Base-by-base conservation (phyloP, 1,140 invertebrate species). In the Reticulitermes speratus region DNA sequence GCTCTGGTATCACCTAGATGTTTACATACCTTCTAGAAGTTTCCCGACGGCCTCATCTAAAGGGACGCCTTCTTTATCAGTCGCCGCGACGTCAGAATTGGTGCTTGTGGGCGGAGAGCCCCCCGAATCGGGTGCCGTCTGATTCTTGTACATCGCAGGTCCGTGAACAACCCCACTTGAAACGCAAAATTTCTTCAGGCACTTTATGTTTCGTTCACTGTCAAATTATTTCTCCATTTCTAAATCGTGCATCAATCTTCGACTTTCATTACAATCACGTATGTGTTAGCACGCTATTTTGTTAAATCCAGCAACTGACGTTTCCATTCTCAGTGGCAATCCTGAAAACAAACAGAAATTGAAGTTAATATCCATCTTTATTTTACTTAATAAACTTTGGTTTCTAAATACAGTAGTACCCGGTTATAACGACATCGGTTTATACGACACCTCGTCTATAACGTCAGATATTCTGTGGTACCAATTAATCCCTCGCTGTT, bases 21-120 rank as follows among this genome's bases (percentile, higher is more conserved):
- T 38, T 38, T 38, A 84, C 86, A 8, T 75, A 86, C 86, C 86
- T 86, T 86, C 82, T 23, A 86, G 81, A 16, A 86, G 86, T 55
- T 86, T 86, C 14, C 86, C 86, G 5, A 86, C 86, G 83, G 86
- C 86, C 21, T 86, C 86, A 59, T 86, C 86, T 25, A 86, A 82
- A 12, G 86, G 82, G 38, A 84, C 86, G 83, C 83, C 45, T 23
- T 86, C 86, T 48, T 84, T 86, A 82, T 84, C 55, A 14, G 83
- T n/a, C 12, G 83, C 7, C 38, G 83, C 75, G 52, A 32, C 59
- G 86, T 69, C 82, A 19, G 85, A 45, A 38, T 69, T 44, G 2
- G 65, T 85, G 32, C 85, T 85, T 52, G 85, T 75, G 12, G 85
- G 65, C 30, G 85, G 85, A 12, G 85, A 85, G 9, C 85, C 85